Base-by-base conservation (phyloP, 2,797 vertebrate species). In the Hybognathus amarus region DNA sequence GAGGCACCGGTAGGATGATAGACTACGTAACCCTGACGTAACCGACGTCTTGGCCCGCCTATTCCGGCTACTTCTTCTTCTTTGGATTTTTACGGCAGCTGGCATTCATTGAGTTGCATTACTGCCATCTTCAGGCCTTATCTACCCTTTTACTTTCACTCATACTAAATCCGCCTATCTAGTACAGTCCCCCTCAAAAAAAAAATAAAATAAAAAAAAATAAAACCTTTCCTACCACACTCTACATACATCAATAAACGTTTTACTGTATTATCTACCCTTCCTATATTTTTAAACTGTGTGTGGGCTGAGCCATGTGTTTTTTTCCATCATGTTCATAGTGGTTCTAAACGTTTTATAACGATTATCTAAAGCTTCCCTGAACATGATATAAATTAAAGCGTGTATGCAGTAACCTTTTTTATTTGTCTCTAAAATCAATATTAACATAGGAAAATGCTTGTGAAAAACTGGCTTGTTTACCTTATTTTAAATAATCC, bases 41-140 rank as follows among this genome's bases (percentile, higher is more conserved):
- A 90, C 91, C 47, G 89, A 77, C 71, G 78, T 81, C 85, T 86
- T 80, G 86, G 77, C 69, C 91, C 90, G 82, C 93, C 94, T 80
- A 88, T 50, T 91, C 54, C 47, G 69, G 2, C 7, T 17, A 33
- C 36, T 38, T 38, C 3, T 38, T 38, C 36, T 38, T 38, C 36
- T 38, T 38, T 38, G 6, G 36, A 38, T 38, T 38, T 38, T 38
- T 38, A 38, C 36, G 36, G 36, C 36, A 38, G 36, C 36, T 5
- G 5, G 36, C 6, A 38, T 38, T 1, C 5, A 38, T 38, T 38
- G 5, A 38, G 36, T 38, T 38, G 36, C 36, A 38, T 38, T 6
- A 38, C 36, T 38, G 36, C 36, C 36, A 38, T 7, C 36, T 38
- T 38, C 5, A 6, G 36, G 36, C 36, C 7, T 38, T 38, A 38